Percentiles rank a stretch among this genome's conserved stretches.
These are phyloP conservation scores for Melanotaenia nigrans DNA, from an alignment of 2,797 vertebrate genomes.

Conservation along the genomic window DNA sequence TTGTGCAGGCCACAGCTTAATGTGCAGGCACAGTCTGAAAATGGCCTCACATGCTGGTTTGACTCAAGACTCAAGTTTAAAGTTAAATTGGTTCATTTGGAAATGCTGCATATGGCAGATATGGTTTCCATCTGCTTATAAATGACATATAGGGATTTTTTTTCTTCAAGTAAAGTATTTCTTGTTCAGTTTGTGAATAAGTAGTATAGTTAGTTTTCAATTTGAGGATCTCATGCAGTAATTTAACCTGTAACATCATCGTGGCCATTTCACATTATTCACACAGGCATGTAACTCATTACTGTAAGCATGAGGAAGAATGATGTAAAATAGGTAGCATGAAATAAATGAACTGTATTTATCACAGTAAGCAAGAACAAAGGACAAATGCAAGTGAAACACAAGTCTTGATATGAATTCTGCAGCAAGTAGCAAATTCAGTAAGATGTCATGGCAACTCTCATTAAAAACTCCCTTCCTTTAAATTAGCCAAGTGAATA, in stretches of 20 bases:
- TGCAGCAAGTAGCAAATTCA: slow-evolving; percentile 17
- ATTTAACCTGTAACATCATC: slow-evolving; percentile 61
- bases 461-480: slow-evolving; percentile 49
- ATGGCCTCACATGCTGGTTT: slow-evolving; percentile 47
- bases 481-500: slow-evolving; percentile 48
- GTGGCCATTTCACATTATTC: slow-evolving; percentile 60
- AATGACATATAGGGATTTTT: slow-evolving; percentile 64
- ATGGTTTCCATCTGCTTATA: slow-evolving; percentile 35
- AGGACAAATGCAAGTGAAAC: slow-evolving; percentile 10
- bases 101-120: slow-evolving; percentile 43
- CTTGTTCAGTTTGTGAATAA: slow-evolving; percentile 34
- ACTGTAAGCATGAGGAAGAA: slow-evolving; percentile 19
- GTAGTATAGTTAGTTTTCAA: slow-evolving; percentile 54
- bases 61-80: slow-evolving; percentile 45
- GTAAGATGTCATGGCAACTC: slow-evolving; percentile 27
- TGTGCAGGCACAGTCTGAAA: slow-evolving; percentile 43
- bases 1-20: slow-evolving; percentile 60
- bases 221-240: slow-evolving; percentile 33
- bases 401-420: slow-evolving; percentile 35
- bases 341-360: slow-evolving; percentile 28
- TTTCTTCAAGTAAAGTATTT: slow-evolving; percentile 42
- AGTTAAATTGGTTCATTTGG: slow-evolving; percentile 59
- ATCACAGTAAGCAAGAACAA: slow-evolving; percentile 8
- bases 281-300: slow-evolving; percentile 47
- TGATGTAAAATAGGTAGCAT: slow-evolving; percentile 10